Evolutionary conservation across 2,888 invertebrate genomes (phyloP).

Genomic region (Pristionchus fissidentatus): DNA sequence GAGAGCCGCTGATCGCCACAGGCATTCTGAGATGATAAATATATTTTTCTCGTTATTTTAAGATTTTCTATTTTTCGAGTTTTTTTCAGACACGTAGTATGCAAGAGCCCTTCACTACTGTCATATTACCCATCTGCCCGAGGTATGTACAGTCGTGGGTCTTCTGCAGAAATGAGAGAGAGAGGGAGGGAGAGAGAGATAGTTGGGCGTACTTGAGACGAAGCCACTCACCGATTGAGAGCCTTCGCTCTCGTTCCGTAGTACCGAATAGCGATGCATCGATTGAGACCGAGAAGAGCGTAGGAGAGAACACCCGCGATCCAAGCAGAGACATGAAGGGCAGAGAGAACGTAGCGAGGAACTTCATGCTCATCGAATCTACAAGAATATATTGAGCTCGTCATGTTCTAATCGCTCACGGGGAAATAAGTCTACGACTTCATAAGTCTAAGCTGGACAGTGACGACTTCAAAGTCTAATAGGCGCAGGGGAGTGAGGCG

Average conservation of each 20-base stretch:
- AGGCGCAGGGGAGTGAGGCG: too few species aligned
- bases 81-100: too few species aligned
- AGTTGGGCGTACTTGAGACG: neutral
- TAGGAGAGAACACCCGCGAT: conserved; percentile 71
- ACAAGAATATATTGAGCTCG: neutral
- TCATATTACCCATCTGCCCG: too few species aligned
- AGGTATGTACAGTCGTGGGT: too few species aligned
- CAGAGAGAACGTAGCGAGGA: conserved; percentile 58
- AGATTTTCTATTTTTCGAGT: too few species aligned
- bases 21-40: conserved; percentile 57
- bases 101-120: too few species aligned
- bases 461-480: too few species aligned
- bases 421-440: too few species aligned
- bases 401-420: too few species aligned
- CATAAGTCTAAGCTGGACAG: too few species aligned
- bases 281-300: conserved; percentile 63
- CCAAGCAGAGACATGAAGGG: conserved; percentile 71
- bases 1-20: conserved; percentile 67
- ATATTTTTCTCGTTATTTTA: neutral
- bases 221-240: conserved; percentile 57
- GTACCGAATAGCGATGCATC: conserved; percentile 74
- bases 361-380: conserved; percentile 23
- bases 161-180: too few species aligned
- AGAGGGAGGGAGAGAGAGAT: neutral
- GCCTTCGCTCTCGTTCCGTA: conserved; percentile 71